phyloP scores from a whole-genome alignment of 2,888 invertebrate genomes.

The Euplagia quadripunctaria region DNA sequence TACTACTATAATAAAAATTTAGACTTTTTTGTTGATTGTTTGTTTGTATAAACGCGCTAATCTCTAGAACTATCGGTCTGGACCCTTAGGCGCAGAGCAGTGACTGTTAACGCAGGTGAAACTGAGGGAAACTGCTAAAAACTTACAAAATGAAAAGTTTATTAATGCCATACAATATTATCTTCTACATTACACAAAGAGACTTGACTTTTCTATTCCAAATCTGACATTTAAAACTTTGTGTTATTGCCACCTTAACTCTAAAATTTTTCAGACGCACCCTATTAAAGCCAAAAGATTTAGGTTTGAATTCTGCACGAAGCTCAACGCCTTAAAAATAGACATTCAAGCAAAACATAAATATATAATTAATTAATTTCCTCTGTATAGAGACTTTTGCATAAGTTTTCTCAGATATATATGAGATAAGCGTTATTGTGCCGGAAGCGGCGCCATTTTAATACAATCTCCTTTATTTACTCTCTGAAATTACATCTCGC shows the following conservation, averaged over 20 bases:
- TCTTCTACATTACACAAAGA: no score
- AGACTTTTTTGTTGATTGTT: no score
- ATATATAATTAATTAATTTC: conserved; percentile 4
- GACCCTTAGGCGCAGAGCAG: no score
- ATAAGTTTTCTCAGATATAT: conserved; percentile 10
- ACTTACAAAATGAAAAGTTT: no score
- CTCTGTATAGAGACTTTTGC: not conserved
- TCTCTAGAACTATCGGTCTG: no score
- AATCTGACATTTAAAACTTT: no score
- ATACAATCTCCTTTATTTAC: conserved; percentile 48
- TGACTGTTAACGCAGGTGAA: no score
- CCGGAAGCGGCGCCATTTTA: conserved; percentile 24
- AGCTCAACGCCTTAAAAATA: not conserved
- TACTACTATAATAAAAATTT: no score
- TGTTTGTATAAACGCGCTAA: no score
- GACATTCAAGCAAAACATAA: not conserved
- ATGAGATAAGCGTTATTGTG: conserved; percentile 19
- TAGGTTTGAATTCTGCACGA: not conserved
- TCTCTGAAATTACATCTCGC: conserved; percentile 40
- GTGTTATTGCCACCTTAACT: not conserved
- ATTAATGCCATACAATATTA: no score
- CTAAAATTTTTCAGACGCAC: not conserved
- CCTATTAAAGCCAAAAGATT: not conserved
- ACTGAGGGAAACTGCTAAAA: no score
- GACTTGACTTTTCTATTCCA: no score